Base-by-base conservation (phyloP, 2,797 vertebrate species). In the Merluccius polli region DNA sequence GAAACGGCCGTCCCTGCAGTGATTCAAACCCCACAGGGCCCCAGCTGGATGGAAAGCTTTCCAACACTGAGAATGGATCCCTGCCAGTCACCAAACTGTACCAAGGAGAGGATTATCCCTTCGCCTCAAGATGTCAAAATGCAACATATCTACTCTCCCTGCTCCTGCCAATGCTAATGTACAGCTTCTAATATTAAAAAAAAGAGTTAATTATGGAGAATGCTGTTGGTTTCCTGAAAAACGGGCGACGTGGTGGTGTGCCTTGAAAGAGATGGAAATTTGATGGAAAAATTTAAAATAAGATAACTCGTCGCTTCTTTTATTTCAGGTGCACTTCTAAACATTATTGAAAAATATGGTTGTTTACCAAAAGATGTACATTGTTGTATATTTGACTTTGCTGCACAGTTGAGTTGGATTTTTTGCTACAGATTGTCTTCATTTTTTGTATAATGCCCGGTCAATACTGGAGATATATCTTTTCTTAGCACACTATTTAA, bases 341-440 rank as follows among this genome's bases (percentile, higher is more conserved):
- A 94, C 94, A 93, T 93, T 92, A 90, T 80, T 89, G 90, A 86
- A 90, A 88, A 87, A 84, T 85, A 87, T 76, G 83, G 93, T 95
- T 97, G 95, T 98, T 97, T 96, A 96, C 94, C 86, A 94, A 93
- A 94, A 95, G 92, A 95, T 98, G 95, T 98, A 97, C 92, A 96
- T 95, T 95, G 88, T 95, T 97, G 96, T 98, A 96, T 94, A 95
- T 92, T 92, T 93, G 86, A 85, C 81, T 87, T 80, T 93, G 76
- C 70, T 71, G 75, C 69, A 48, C 76, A 81, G 80, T 78, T 87
- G 75, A 86, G 78, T 85, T 88, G 77, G 85, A 80, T 78, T 86
- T 59, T 91, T 93, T 94, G 85, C 79, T 85, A 89, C 83, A 89
- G 75, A 73, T 73, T 84, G 82, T 84, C 81, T 89, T 87, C n/a